Conservation (phyloP, 2,797 vertebrate genomes). For the Apodemus agrarius region DNA sequence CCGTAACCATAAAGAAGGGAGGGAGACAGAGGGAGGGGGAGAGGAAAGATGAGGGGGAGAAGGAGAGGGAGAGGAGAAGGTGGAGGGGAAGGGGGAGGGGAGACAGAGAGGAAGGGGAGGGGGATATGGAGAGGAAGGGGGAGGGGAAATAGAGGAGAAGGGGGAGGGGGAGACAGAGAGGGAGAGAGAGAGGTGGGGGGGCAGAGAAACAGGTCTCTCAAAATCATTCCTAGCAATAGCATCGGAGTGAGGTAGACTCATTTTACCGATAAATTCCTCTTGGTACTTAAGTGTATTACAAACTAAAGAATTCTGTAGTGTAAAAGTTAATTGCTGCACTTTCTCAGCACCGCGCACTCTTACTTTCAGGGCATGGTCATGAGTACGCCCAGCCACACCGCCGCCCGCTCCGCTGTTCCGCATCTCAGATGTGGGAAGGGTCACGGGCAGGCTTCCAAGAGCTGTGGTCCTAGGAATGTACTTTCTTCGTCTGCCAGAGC, state of each 20-base stretch:
- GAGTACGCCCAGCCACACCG: too few relatives aligned
- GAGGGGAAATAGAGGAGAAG: too few relatives aligned
- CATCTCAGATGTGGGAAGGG: not conserved
- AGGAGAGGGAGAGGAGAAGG: too few relatives aligned
- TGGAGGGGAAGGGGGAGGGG: too few relatives aligned
- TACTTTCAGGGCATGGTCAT: not conserved
- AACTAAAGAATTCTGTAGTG: not conserved
- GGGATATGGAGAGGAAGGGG: too few relatives aligned
- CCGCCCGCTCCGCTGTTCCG: rapidly evolving
- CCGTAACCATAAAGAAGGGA: not conserved
- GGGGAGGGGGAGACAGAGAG: too few relatives aligned
- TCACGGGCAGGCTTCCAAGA: not conserved
- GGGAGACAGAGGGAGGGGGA: too few relatives aligned
- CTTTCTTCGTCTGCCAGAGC: not conserved
- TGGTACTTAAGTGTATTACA: not conserved
- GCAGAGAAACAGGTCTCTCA: not conserved
- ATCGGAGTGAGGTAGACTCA: not conserved
- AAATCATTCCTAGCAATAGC: not conserved
- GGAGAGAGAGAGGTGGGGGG: too few relatives aligned
- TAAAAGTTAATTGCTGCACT: not conserved
- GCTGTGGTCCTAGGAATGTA: not conserved
- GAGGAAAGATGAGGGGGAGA: too few relatives aligned
- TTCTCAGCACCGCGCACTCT: not conserved
- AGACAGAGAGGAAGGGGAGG: not conserved
- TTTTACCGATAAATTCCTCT: not conserved